Percentiles rank a stretch among this genome's conserved stretches.
These are phyloP conservation scores for Catharus minimus DNA, from an alignment of 2,113 vertebrate genomes.

Conservation along the genomic window DNA sequence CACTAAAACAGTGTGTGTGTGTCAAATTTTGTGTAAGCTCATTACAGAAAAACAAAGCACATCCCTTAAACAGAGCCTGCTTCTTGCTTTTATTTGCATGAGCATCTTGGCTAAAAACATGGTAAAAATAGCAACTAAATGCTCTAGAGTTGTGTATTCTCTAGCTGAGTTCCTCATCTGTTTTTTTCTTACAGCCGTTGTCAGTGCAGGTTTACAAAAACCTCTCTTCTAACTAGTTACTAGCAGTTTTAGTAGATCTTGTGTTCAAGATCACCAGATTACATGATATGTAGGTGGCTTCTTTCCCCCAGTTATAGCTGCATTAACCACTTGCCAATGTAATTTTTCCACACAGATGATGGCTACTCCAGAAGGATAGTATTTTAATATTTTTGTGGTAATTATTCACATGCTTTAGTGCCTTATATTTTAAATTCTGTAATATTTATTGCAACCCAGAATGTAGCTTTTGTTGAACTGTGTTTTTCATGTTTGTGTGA, in stretches of 20 bases:
- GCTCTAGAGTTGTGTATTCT: not conserved
- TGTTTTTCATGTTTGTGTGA: not conserved
- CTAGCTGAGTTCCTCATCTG: not conserved
- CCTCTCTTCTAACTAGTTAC: not conserved
- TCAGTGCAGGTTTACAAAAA: not conserved
- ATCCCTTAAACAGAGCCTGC: not conserved
- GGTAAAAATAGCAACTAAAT: constrained; percentile 35
- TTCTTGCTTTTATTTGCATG: not conserved
- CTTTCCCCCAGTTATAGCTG: not conserved
- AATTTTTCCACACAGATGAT: not conserved
- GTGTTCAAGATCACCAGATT: not conserved
- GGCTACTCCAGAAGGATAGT: not conserved
- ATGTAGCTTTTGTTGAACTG: not conserved
- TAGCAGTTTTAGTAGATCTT: not conserved
- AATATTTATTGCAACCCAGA: not conserved
- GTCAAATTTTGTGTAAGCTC: not conserved
- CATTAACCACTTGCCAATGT: not conserved
- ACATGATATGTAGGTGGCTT: rapidly evolving
- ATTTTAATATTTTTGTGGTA: not conserved
- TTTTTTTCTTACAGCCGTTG: not conserved
- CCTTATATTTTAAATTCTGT: not conserved
- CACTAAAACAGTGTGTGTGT: not conserved
- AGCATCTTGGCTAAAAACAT: constrained; percentile 4
- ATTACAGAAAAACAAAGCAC: not conserved
- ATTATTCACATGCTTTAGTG: not conserved